Evolutionary conservation across 1,140 invertebrate species (phyloP).

Genomic region (Medauroidea extradentata): DNA sequence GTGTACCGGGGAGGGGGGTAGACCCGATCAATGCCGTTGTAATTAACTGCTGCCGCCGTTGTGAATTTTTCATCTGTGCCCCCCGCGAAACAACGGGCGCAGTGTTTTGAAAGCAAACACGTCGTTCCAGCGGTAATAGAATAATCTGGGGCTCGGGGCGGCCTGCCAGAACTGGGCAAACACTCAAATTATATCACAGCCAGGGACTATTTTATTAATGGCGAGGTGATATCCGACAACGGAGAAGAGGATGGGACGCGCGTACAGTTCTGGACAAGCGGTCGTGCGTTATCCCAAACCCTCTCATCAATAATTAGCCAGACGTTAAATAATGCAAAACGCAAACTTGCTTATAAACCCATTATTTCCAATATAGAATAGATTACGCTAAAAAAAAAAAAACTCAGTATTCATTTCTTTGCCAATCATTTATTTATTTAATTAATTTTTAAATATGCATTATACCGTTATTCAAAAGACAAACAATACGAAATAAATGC

Average conservation of each 20-base stretch:
- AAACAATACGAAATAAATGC: no score
- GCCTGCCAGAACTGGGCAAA: constrained; percentile 13
- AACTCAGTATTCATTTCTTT: no score
- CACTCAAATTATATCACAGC: constrained; percentile 25
- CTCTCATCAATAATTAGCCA: no score
- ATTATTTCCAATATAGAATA: no score
- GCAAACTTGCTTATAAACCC: no score
- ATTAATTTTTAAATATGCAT: no score
- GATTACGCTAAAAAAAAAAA: no score
- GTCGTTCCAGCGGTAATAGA: constrained; percentile 17
- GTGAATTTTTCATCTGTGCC: constrained; percentile 25
- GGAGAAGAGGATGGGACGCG: not conserved
- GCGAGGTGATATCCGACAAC: constrained; percentile 2
- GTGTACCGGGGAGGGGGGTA: not conserved
- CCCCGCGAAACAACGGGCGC: constrained; percentile 20
- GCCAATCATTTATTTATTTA: no score
- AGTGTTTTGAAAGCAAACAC: constrained; percentile 37
- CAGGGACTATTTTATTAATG: constrained; percentile 24
- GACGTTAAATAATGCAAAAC: no score
- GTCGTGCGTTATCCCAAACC: no score
- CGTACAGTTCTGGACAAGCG: not conserved
- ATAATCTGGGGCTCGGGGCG: constrained; percentile 18
- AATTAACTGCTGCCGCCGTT: constrained; percentile 14
- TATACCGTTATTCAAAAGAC: no score
- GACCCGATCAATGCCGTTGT: constrained; percentile 12